phyloP scores from a whole-genome alignment of 2,113 vertebrate genomes.

The Columbina picui region DNA sequence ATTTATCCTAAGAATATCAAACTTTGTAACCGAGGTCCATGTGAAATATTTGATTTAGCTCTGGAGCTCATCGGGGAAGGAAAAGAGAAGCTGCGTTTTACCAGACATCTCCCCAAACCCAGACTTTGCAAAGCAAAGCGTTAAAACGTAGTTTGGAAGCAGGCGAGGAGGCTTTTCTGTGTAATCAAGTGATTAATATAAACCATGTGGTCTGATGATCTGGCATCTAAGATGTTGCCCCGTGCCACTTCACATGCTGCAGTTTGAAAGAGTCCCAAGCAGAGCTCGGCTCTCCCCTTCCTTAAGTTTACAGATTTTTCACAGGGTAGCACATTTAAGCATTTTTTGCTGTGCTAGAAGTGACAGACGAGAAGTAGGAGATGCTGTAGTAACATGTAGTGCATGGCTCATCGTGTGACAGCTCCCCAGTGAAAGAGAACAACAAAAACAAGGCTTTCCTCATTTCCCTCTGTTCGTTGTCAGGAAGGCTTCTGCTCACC shows the following conservation, averaged over 20 bases:
- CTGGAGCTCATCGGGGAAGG: neutral
- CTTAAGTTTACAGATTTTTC: neutral
- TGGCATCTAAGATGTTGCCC: neutral
- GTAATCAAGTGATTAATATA: constrained; percentile 1
- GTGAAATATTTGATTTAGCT: neutral
- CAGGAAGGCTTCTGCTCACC: neutral
- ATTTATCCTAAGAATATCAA: neutral
- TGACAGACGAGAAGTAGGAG: neutral
- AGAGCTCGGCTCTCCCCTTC: neutral
- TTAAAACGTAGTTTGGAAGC: neutral
- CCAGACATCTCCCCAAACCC: neutral
- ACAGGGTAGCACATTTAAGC: neutral
- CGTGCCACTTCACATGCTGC: neutral
- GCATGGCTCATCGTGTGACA: neutral
- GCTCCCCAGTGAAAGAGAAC: neutral
- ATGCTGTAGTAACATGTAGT: neutral
- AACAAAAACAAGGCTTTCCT: neutral
- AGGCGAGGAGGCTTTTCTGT: neutral
- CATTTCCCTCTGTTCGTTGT: neutral
- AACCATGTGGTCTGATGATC: neutral
- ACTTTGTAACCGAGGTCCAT: neutral
- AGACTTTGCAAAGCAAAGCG: neutral
- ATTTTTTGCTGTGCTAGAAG: neutral
- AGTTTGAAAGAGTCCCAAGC: neutral
- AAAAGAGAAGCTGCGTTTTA: neutral